These are phyloP conservation scores for Hemiprocne comata DNA, from an alignment of 2,113 vertebrate genomes.

Conservation along the genomic window DNA sequence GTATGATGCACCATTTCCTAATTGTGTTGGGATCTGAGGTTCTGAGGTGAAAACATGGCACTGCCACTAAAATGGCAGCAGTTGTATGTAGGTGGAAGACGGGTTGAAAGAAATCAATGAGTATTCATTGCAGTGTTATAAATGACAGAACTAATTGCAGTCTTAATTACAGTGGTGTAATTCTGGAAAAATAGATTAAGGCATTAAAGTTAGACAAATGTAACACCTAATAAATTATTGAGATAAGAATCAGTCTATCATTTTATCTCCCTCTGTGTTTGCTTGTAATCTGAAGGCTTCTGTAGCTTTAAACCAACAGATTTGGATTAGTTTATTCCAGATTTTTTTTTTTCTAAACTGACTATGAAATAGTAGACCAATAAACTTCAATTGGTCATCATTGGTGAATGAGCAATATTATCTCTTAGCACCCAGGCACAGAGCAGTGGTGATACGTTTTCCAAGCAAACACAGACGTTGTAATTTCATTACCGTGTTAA, in stretches of 20 bases:
- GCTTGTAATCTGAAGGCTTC: background rate
- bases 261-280: background rate
- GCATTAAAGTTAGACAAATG: background rate
- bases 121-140: background rate
- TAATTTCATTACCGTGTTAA: background rate
- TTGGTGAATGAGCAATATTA: background rate
- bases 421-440: background rate
- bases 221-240: background rate
- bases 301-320: background rate
- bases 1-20: no score
- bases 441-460: background rate
- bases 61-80: background rate
- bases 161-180: background rate
- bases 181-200: background rate
- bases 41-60: rapidly evolving
- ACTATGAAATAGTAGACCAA: background rate
- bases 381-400: background rate
- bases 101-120: background rate
- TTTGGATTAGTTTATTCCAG: background rate
- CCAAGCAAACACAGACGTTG: background rate
- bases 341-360: background rate
- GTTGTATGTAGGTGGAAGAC: background rate
- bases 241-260: background rate
- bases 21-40: background rate
- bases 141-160: background rate